These are phyloP conservation scores for Liasis olivaceus DNA, from an alignment of 2,797 vertebrate species.

Conservation along the genomic window DNA sequence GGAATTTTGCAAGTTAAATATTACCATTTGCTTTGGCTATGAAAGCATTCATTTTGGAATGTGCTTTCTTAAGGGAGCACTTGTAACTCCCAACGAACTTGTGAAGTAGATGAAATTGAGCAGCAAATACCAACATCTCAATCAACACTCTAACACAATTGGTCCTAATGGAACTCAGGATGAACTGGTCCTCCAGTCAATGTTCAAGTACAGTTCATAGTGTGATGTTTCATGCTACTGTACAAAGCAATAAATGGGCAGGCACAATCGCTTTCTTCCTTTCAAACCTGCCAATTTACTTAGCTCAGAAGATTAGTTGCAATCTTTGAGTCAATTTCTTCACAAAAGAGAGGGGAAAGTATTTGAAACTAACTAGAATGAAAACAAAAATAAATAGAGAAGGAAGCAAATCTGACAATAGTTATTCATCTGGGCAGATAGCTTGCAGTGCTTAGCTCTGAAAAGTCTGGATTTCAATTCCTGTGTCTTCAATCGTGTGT, in stretches of 20 bases:
- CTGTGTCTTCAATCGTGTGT: background rate
- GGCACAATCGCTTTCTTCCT: background rate
- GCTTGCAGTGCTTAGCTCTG: too few relatives aligned
- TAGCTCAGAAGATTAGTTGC: background rate
- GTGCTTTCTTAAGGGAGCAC: background rate
- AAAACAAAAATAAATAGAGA: background rate
- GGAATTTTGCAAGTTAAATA: background rate
- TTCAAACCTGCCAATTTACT: background rate
- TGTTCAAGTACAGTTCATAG: background rate
- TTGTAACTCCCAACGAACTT: background rate
- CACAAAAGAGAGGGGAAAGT: background rate
- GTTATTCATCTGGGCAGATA: background rate
- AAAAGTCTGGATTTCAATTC: background rate
- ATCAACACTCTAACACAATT: background rate
- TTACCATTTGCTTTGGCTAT: background rate
- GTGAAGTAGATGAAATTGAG: background rate
- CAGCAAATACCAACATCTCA: background rate
- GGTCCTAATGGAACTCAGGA: background rate
- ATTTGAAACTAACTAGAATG: background rate
- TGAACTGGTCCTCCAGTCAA: background rate
- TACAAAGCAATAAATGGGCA: too few relatives aligned
- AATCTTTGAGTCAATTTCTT: background rate
- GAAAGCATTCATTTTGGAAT: background rate
- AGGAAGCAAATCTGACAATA: background rate
- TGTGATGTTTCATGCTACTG: too few relatives aligned